These are phyloP conservation scores for Hyalella azteca DNA, from an alignment of 2,888 invertebrate species.

Conservation along the genomic window DNA sequence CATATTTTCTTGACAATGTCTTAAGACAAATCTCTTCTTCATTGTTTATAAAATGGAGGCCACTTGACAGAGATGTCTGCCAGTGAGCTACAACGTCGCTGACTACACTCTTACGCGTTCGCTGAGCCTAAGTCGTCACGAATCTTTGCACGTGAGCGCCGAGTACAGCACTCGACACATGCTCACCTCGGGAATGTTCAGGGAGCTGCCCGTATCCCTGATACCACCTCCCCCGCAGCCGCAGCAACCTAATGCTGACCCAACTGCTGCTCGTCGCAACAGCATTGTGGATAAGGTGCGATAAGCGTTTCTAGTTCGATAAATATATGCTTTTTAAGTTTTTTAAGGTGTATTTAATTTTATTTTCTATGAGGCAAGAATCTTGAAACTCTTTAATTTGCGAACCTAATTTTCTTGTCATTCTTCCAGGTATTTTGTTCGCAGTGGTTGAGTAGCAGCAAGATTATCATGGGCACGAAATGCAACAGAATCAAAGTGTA, in stretches of 20 bases:
- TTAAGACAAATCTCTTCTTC: too few species aligned
- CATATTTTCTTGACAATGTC: not conserved
- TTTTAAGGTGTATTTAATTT: not conserved
- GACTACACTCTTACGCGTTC: constrained; percentile 52
- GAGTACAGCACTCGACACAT: constrained; percentile 58
- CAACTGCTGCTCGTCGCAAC: not conserved
- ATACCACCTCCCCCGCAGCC: constrained; percentile 8
- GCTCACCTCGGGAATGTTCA: constrained; percentile 55
- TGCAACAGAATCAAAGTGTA: constrained; percentile 97
- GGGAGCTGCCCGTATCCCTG: constrained; percentile 48
- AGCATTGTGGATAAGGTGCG: constrained; percentile 21
- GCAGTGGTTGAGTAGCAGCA: constrained; percentile 92
- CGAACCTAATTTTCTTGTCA: not conserved
- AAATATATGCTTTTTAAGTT: not conserved
- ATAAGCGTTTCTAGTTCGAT: not conserved
- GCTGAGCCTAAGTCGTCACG: constrained; percentile 44
- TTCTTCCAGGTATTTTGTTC: constrained; percentile 77
- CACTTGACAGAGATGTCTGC: constrained; percentile 49
- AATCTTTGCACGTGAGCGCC: constrained; percentile 48
- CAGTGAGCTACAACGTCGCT: constrained; percentile 54
- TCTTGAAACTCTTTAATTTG: not conserved
- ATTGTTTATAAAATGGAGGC: too few species aligned
- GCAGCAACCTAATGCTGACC: not conserved
- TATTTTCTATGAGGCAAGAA: not conserved
- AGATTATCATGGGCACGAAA: constrained; percentile 95